phyloP scores from a whole-genome alignment of 1,140 invertebrate species.

The Periplaneta americana region DNA sequence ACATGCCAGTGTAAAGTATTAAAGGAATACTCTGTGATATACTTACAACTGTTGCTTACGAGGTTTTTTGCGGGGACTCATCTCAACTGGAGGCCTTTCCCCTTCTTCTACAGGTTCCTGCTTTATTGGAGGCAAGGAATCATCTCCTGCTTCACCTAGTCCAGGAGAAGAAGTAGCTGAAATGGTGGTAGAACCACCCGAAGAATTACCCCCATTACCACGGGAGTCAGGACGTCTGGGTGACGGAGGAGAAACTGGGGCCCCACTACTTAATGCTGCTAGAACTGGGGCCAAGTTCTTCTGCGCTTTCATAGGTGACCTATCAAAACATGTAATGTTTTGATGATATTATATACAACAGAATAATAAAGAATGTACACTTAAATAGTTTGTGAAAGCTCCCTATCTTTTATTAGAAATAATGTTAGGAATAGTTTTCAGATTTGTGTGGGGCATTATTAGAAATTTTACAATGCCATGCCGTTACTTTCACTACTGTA shows the following conservation, averaged over 20 bases:
- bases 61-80: conserved; percentile 66
- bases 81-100: conserved; percentile 36
- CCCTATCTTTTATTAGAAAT: too few species aligned
- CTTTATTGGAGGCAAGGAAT: conserved; percentile 33
- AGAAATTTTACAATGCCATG: too few species aligned
- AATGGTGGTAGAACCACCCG: conserved; percentile 65
- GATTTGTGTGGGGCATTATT: too few species aligned
- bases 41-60: conserved; percentile 67
- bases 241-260: conserved; percentile 35
- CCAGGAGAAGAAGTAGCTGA: conserved; percentile 71
- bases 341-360: too few species aligned
- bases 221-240: conserved; percentile 27
- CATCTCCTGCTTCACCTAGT: conserved; percentile 48
- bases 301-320: conserved; percentile 46
- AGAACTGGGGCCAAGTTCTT: conserved; percentile 54
- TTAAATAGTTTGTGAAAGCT: too few species aligned
- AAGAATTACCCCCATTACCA: conserved; percentile 26
- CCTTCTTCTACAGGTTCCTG: conserved; percentile 45
- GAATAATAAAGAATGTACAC: too few species aligned
- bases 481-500: too few species aligned
- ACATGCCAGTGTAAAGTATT: too few species aligned
- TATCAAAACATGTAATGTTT: too few species aligned
- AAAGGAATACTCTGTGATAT: neutral
- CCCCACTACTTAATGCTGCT: conserved; percentile 34
- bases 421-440: too few species aligned